Evolutionary conservation across 2,888 invertebrate genomes (phyloP).

Genomic region (Nemoura dubitans): DNA sequence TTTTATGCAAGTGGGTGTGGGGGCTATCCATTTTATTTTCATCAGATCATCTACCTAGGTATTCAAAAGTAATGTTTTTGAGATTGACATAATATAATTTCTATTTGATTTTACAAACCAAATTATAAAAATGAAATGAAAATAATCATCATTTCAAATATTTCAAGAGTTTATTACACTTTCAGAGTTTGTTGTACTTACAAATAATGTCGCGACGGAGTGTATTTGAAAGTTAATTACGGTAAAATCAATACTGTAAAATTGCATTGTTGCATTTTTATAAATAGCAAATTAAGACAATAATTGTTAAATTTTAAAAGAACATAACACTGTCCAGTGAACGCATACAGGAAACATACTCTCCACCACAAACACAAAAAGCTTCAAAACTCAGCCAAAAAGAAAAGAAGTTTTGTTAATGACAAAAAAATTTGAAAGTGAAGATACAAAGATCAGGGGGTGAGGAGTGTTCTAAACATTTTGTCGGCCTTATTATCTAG

Average conservation of each 20-base stretch:
- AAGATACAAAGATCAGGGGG: conserved; percentile 22
- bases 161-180: too few species aligned
- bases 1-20: too few species aligned
- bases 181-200: conserved; percentile 27
- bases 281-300: neutral
- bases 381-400: conserved; percentile 46
- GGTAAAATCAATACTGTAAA: neutral
- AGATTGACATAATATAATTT: too few species aligned
- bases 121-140: too few species aligned
- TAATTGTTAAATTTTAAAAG: conserved; percentile 18
- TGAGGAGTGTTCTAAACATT: neutral
- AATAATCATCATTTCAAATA: too few species aligned
- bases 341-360: conserved; percentile 26
- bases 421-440: conserved; percentile 32
- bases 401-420: conserved; percentile 44
- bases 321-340: conserved; percentile 14
- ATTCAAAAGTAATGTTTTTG: too few species aligned
- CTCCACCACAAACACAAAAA: conserved; percentile 48
- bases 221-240: conserved; percentile 19
- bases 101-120: too few species aligned
- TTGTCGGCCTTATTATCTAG: conserved; percentile 21
- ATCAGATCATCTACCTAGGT: too few species aligned
- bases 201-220: conserved; percentile 15
- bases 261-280: conserved; percentile 14
- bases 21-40: too few species aligned